Base-by-base conservation (phyloP, 2,797 vertebrate species). In the Rhinophrynus dorsalis region DNA sequence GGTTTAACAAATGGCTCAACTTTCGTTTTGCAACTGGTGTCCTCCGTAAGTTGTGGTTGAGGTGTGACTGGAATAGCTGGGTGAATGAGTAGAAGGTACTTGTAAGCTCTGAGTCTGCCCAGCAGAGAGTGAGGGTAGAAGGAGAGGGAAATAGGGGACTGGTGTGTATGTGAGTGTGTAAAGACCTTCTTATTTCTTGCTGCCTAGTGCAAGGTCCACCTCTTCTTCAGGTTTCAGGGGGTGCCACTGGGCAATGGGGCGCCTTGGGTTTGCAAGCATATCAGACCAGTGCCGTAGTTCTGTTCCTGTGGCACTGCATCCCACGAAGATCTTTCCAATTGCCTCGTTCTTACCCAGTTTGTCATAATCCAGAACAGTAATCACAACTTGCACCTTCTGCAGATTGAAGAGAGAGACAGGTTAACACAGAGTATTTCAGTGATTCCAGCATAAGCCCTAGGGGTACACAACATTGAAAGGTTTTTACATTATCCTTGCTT, bases 201-300 rank as follows among this genome's bases (percentile, higher is more conserved):
- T 94, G 69, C 80, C 93, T 0, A 98, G 91, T 54, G 93, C 94
- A 26, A 94, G 94, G 2, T 98, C 96, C 67, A 98, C 94, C 83
- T 99, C 97, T 66, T 98, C 97, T 84, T 98, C 97, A 0, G 95
- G 96, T 85, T 95, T 95, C 68, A 99, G 92, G 0, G 96, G 95
- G 89, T 99, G 96, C 97, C 97, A 99, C 89, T 99, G 97, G 68
- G 97, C 96, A 0, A 99, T 95, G 79, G 97, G 97, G 77, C 97
- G 90, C 13, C 97, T 92, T 1, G 97, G 97, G 82, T 99, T 99
- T 74, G 97, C 94, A 88, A 96, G 85, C 97, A 99, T 99, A 88
- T 99, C 97, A 0, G 96, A 96, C 96, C 96, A 99, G 89, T 99
- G 97, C 86, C 96, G 91, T 50, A 98, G 93, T 87, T 95, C 96